Base-by-base conservation (phyloP, 64 coral and sea anemone species). In the Dendrophyllia cribrosa region DNA sequence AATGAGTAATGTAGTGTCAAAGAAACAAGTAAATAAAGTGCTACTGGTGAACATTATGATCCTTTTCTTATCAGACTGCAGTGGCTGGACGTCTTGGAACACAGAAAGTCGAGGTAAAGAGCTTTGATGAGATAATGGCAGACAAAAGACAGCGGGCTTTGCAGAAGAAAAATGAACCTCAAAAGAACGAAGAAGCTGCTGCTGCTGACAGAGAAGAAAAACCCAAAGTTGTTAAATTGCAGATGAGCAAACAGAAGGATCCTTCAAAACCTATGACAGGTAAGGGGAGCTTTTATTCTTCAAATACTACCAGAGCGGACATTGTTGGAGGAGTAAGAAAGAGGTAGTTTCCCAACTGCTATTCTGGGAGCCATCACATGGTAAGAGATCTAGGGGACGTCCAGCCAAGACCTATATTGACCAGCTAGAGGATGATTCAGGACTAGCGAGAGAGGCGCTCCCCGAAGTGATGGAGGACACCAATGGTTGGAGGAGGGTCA, bases 121-220 rank as follows among this genome's bases (percentile, higher is more conserved):
- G 66, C 17, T 88, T 94, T 94, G 92, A 97, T 51, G 95, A 94
- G 24, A 97, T 97, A 11, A 97, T 97, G 88, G 87, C 89, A 68
- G 92, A 94, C 53, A 97, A 93, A 26, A 77, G 91, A 78, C 68
- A 86, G 58, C 72, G 91, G 12, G 68, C 73, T 47, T 25, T 19
- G 51, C 60, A 84, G 59, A 50, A 91, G 71, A 66, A 67, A 19
- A 20, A 22, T 21, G 44, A 84, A 3, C 7, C 6, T 14, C 26
- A 47, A 84, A 47, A 68, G 19, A 11, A 63, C 19, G n/a, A 16
- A 60, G 72, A 75, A n/a, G 47, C 47, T 19, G 14, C 72, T n/a
- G 47, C 47, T 19, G 14, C 72, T n/a, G 16, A 20, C 19, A 24
- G 15, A 20, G 58, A 82, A 50, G 80, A 84, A 67, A 66, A 51